Base-by-base conservation (phyloP, 64 coral and sea anemone genomes). In the Stylophora pistillata region DNA sequence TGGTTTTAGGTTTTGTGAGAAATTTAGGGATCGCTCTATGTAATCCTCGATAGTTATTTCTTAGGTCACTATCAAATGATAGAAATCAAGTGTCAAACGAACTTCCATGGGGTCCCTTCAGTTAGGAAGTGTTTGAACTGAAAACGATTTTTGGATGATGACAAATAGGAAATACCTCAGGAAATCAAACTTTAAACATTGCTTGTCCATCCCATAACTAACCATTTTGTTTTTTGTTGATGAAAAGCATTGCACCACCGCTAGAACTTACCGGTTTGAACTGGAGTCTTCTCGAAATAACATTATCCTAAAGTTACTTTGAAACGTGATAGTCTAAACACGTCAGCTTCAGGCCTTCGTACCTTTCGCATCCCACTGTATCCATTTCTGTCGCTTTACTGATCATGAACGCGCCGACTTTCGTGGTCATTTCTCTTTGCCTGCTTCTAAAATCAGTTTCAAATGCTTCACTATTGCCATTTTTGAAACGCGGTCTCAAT, bases 41-140 rank as follows among this genome's bases (percentile, higher is more conserved):
- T 0, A 14, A 52, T 53, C 37, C 10, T 37, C 32, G 17, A 53
- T 21, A 15, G 61, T 28, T 69, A 26, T 23, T 18, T 31, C 17
- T 56, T 28, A 53, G 53, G 53, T 53, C 15, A 82, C 47, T 53
- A 28, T 53, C 59, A 53, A 13, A 27, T 55, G 0, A 53, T 69
- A 1, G 32, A 13, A 23, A 14, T 5, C 12, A 63, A 13, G 69
- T 12, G 25, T 41, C 64, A 20, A 7, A 66, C 20, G 9, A 62
- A 60, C 58, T 64, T 47, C 2, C 26, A 3, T 59, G 23, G 16
- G 27, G 56, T 79, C 77, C 15, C 7, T 69, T 25, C 77, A 55
- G 15, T 64, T 31, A 60, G 80, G 60, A 84, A 84, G 80, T 70
- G 62, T 84, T 84, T 68, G 34, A 84, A 70, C 61, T 66, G 80